Base-by-base conservation (phyloP, 2,888 invertebrate genomes). In the Tiliacea aurago region DNA sequence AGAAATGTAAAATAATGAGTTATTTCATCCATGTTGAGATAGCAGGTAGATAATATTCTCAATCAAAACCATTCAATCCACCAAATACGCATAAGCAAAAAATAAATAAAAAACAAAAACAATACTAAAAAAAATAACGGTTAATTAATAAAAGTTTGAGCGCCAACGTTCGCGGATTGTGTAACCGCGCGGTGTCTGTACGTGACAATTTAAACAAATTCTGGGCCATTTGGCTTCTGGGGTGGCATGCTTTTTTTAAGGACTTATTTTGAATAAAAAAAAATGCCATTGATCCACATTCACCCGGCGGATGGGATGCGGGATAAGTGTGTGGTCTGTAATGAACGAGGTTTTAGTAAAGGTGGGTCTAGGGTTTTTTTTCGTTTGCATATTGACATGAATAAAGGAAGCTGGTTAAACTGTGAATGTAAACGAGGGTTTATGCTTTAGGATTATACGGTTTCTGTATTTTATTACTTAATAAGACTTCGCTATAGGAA, bases 131-230 rank as follows among this genome's bases (percentile, higher is more conserved):
- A 84, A 65, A 62, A 59, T 47, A 76, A 86, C 80, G 65, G 65
- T 70, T 80, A 65, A 79, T 84, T 70, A 84, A 81, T 43, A 78
- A 89, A 90, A 87, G 56, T 83, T 96, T 96, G 94, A 90, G 91
- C 88, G 81, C 86, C 94, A 33, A 77, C 90, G 91, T 49, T 63
- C 71, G 64, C 84, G 93, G 95, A 95, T 95, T 95, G 94, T 92
- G 92, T 95, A 95, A 94, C 95, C 94, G 85, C 93, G 93, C 93
- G 90, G 91, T 94, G 93, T 94, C 96, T 96, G 96, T 95, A 95
- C 96, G 96, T 96, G 96, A 96, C 96, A 96, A 96, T 96, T 96
- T 96, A 96, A 96, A 96, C 96, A 96, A 96, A 96, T 96, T 96
- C 96, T 94, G 95, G 94, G 93, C 96, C 96, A 96, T 96, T 96